These are phyloP conservation scores for Thermophis baileyi DNA, from an alignment of 2,113 vertebrate genomes.

Conservation along the genomic window DNA sequence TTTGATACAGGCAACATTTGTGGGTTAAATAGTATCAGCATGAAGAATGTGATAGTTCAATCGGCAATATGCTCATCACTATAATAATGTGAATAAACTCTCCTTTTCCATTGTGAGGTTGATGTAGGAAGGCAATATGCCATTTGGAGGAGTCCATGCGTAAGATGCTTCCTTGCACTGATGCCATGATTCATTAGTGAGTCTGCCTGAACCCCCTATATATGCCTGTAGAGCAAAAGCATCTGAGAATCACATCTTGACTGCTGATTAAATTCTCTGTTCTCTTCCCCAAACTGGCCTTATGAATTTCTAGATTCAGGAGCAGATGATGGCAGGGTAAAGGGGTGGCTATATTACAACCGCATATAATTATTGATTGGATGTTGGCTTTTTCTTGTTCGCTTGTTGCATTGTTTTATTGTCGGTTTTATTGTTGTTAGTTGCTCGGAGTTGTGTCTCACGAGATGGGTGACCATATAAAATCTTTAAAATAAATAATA, in stretches of 20 bases:
- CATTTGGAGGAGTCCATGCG: background rate
- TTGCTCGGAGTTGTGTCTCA: background rate
- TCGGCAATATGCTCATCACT: background rate
- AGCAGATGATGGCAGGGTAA: background rate
- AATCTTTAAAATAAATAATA: background rate
- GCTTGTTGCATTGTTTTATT: background rate
- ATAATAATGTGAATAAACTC: background rate
- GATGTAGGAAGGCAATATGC: accelerated
- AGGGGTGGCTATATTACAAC: background rate
- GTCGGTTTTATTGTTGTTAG: background rate
- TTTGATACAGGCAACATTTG: constrained; percentile 50
- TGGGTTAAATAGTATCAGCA: constrained; percentile 46
- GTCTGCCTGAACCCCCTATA: background rate
- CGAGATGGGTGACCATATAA: background rate
- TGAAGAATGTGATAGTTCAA: background rate
- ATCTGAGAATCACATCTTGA: background rate
- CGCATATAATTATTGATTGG: background rate
- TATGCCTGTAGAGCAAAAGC: background rate
- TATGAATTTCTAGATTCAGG: background rate
- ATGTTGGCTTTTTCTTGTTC: background rate
- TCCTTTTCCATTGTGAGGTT: background rate
- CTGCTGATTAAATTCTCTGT: background rate
- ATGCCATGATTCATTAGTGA: background rate
- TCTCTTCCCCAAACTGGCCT: background rate
- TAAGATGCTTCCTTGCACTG: background rate